phyloP scores from a whole-genome alignment of 2,888 invertebrate species.

The Thera obeliscata region DNA sequence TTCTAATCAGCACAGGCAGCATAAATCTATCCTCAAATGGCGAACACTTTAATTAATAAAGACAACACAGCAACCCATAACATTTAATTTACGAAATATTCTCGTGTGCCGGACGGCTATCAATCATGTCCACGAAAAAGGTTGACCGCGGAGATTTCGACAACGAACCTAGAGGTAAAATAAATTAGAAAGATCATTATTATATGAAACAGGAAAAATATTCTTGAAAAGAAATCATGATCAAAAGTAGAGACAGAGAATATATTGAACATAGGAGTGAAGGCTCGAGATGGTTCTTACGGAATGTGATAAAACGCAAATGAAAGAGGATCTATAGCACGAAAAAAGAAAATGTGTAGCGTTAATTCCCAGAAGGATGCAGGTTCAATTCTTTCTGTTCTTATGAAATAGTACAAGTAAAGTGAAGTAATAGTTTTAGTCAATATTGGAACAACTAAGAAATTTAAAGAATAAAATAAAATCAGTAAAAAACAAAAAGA shows the following conservation, averaged over 20 bases:
- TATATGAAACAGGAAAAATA: background rate
- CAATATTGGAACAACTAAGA: constrained; percentile 12
- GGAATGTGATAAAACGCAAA: background rate
- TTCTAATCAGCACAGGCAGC: constrained; percentile 8
- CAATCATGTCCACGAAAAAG: constrained; percentile 39
- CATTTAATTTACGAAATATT: constrained; percentile 42
- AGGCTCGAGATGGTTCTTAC: background rate
- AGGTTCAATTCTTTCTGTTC: constrained; percentile 14
- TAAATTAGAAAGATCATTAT: constrained; percentile 10
- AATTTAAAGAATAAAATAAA: constrained; percentile 3
- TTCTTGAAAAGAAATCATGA: constrained; percentile 1
- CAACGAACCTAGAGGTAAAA: constrained; percentile 11
- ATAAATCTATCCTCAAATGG: constrained; percentile 15
- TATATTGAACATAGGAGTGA: background rate
- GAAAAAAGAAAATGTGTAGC: constrained; percentile 24
- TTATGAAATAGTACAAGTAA: too few species aligned
- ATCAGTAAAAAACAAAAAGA: constrained; percentile 1
- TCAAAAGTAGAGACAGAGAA: background rate
- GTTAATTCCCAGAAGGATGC: constrained; percentile 22
- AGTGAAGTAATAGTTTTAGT: background rate
- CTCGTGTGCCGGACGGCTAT: constrained; percentile 29
- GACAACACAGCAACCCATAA: constrained; percentile 33
- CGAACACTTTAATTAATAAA: constrained; percentile 37
- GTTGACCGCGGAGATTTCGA: constrained; percentile 32
- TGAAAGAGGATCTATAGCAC: background rate